Evolutionary conservation across 2,113 vertebrate genomes (phyloP).

Genomic region (Oreocharis arfaki): DNA sequence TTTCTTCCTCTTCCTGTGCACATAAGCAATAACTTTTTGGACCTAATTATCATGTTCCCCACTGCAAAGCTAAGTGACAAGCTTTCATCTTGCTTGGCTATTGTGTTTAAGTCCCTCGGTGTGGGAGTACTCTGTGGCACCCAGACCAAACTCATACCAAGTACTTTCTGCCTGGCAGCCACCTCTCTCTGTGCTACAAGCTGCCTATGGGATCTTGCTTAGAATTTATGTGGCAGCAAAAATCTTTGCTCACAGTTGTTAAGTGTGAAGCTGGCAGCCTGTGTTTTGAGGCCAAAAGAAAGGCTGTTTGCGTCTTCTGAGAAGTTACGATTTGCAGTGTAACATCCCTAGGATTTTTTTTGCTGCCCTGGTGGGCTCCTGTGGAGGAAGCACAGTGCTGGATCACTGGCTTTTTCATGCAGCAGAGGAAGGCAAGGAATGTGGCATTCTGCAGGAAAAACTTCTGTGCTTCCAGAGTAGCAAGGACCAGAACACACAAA

Average conservation of each 20-base stretch:
- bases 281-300: background rate
- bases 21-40: background rate
- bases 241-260: background rate
- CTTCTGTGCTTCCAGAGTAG: background rate
- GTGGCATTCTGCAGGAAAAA: background rate
- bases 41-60: background rate
- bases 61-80: accelerated
- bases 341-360: background rate
- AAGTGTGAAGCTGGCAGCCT: background rate
- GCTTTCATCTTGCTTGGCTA: background rate
- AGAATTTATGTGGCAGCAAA: background rate
- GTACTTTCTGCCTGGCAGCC: background rate
- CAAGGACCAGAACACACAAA: background rate
- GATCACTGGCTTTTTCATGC: background rate
- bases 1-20: background rate
- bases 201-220: background rate
- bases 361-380: background rate
- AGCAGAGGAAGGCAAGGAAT: background rate
- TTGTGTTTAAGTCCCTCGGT: background rate
- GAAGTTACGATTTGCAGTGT: background rate
- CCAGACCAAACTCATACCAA: background rate
- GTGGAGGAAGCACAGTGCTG: background rate
- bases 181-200: background rate
- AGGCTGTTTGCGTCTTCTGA: background rate
- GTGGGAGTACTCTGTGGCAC: background rate